These are phyloP conservation scores for Synergus itoensis DNA, from an alignment of 2,888 invertebrate species.

Conservation along the genomic window DNA sequence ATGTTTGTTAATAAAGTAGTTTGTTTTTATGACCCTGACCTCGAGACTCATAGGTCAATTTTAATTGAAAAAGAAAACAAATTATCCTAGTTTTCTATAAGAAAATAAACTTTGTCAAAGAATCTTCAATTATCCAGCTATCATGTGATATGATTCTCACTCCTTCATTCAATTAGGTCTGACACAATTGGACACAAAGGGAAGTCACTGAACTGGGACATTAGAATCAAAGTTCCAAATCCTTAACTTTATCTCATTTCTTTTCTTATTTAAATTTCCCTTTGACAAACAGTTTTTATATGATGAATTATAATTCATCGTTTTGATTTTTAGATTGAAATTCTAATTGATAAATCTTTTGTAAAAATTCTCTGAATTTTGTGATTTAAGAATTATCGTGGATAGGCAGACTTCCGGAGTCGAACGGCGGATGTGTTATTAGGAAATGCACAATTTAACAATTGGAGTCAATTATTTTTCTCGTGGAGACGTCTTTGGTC, in stretches of 20 bases:
- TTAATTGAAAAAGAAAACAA: not conserved
- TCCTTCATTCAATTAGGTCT: slow-evolving; percentile 42
- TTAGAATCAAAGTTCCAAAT: not conserved
- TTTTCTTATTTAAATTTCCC: not conserved
- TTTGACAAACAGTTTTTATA: not conserved
- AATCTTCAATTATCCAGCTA: slow-evolving; percentile 45
- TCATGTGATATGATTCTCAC: slow-evolving; percentile 40
- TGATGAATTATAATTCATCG: not conserved
- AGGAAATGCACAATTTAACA: slow-evolving; percentile 75
- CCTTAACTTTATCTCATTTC: not conserved
- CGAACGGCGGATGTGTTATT: slow-evolving; percentile 60
- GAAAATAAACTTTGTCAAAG: slow-evolving; percentile 45
- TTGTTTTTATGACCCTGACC: slow-evolving; percentile 63
- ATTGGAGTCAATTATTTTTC: slow-evolving; percentile 74
- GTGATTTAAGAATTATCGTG: slow-evolving; percentile 43
- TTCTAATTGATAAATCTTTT: not conserved
- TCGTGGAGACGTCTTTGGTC: slow-evolving; percentile 65
- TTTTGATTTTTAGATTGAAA: not conserved
- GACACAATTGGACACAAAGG: slow-evolving; percentile 39
- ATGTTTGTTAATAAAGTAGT: slow-evolving; percentile 55
- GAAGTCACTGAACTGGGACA: slow-evolving; percentile 6
- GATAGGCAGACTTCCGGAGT: slow-evolving; percentile 55
- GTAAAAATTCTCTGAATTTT: not conserved
- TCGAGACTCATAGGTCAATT: slow-evolving; percentile 47
- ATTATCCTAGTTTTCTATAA: not conserved